Evolutionary conservation across 2,797 vertebrate genomes (phyloP).

Genomic region (Sebastolobus altivelis): DNA sequence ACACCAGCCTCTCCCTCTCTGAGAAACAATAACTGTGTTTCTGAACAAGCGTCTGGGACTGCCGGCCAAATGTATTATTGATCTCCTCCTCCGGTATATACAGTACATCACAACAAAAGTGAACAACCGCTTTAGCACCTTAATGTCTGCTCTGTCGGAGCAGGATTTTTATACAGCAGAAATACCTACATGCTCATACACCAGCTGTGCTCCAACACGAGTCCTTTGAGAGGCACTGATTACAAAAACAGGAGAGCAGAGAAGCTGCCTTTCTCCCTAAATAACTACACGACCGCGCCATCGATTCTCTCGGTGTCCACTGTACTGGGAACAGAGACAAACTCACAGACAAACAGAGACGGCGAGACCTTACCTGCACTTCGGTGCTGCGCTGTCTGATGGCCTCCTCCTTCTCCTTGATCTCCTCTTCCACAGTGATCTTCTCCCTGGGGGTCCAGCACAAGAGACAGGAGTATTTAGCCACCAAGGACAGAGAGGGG

Average conservation of each 20-base stretch:
- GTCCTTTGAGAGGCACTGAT: not conserved
- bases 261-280: not conserved
- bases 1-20: slow-evolving; percentile 36
- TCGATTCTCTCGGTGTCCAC: not conserved
- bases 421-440: slow-evolving; percentile 94
- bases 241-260: not conserved
- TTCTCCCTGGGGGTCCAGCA: slow-evolving; percentile 98
- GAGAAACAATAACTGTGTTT: slow-evolving; percentile 47
- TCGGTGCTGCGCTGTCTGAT: slow-evolving; percentile 92
- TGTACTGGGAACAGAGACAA: not conserved
- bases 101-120: slow-evolving; percentile 23
- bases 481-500: slow-evolving; percentile 88
- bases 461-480: slow-evolving; percentile 93
- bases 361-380: slow-evolving; percentile 89
- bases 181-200: not conserved
- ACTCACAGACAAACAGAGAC: slow-evolving; percentile 16
- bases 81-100: slow-evolving; percentile 34
- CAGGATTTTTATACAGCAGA: not conserved
- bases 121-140: slow-evolving; percentile 15
- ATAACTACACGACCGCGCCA: not conserved
- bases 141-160: not conserved
- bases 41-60: slow-evolving; percentile 18
- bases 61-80: slow-evolving; percentile 41
- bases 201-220: not conserved
- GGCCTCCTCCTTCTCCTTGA: slow-evolving; percentile 95